Evolutionary conservation across 2,888 invertebrate genomes (phyloP), one percentile per base, ranked within the genome.

Genomic region (Hipparchia semele): DNA sequence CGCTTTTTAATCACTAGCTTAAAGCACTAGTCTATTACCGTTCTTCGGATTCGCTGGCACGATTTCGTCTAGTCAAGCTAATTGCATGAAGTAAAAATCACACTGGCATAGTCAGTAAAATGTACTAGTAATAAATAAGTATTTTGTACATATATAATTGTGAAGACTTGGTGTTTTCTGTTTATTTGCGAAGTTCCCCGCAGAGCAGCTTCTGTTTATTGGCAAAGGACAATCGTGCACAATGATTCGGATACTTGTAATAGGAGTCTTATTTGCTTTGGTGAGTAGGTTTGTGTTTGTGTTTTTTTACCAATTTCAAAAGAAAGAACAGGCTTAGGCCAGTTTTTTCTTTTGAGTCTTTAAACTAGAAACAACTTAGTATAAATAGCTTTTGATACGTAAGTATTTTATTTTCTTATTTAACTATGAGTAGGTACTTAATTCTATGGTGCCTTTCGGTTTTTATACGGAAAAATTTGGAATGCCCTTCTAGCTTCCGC

Each of bases 221-320:
- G 77, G 73, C 70, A 78, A 67, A 79, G 76, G 79, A 79, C 76
- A 72, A 65, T 75, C 67, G 76, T 75, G 76, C 72, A 81, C 76
- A 78, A 82, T 82, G 82, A 74, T 77, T 71, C 70, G 70, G 74
- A 74, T 76, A 68, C 60, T 79, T 74, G 72, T 75, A 60, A 72
- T 76, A 67, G 70, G 77, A 45, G 60, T 75, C 10, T 72, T 82
- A 73, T 80, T 81, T 80, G 70, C 77, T 73, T 76, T 79, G 81
- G 81, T 80, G 70, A 81, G 81, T 80, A 64, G 76, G 71, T 70
- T 72, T 66, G 33, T 13, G 3, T 49, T 59, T 59, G 23, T 56
- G 13, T 56, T 59, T 56, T 23, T 59, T 59, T 9, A 33, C 23
- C 59, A 59, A 56, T 56, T 53, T 12, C 53, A 53, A 53, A 10